These are phyloP conservation scores for Spicauda simplicius DNA, from an alignment of 2,888 invertebrate species.

Conservation along the genomic window DNA sequence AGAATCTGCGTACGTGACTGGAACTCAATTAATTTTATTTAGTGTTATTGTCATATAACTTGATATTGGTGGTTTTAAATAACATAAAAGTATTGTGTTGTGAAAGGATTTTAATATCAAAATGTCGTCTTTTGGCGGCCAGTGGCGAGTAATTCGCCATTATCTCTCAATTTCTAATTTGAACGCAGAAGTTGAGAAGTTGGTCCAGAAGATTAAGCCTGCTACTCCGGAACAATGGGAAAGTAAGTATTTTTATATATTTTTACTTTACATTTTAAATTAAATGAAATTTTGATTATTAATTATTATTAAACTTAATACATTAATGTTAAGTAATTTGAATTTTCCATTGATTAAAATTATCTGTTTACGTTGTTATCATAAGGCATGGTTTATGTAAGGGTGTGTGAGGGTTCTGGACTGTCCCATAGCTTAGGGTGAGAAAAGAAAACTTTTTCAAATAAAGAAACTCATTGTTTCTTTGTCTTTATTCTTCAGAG, in stretches of 20 bases:
- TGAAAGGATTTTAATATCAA: conserved; percentile 35
- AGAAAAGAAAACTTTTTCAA: no score
- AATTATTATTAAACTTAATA: no score
- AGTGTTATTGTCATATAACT: conserved; percentile 24
- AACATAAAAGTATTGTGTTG: neutral
- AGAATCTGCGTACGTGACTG: conserved; percentile 43
- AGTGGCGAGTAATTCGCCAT: conserved; percentile 75
- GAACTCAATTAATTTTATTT: conserved; percentile 32
- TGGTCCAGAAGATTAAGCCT: conserved; percentile 68
- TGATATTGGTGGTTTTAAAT: conserved; percentile 5
- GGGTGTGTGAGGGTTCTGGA: no score
- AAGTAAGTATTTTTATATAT: no score
- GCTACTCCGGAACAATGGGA: conserved; percentile 73
- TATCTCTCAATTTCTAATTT: conserved; percentile 69
- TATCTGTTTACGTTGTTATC: no score
- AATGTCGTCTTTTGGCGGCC: conserved; percentile 75
- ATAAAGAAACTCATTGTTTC: no score
- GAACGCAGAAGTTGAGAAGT: conserved; percentile 69
- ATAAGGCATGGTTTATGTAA: no score
- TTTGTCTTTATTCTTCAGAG: no score
- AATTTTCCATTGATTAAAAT: no score
- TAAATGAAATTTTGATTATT: no score
- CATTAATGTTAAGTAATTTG: no score
- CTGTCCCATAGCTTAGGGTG: no score
- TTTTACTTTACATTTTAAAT: neutral